phyloP scores from a whole-genome alignment of 92 coral and sea anemone genomes.

The Hydrozoanthus gracilis region DNA sequence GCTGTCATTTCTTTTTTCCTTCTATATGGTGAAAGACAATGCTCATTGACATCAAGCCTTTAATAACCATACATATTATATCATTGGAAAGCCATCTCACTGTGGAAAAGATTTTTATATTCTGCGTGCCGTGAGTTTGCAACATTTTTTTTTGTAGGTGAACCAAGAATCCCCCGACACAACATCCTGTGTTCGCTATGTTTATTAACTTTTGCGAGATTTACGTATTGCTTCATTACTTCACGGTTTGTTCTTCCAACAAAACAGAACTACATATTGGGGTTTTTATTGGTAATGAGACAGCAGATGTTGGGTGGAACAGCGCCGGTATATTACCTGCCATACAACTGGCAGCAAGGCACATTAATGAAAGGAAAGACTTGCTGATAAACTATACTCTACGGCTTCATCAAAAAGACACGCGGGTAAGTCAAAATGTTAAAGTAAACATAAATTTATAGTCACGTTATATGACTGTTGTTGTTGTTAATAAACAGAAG shows the following conservation, averaged over 20 bases:
- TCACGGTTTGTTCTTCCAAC: constrained; percentile 3
- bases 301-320: constrained; percentile 61
- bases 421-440: constrained; percentile 47
- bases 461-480: too few relatives aligned
- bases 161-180: too few relatives aligned
- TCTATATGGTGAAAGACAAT: too few relatives aligned
- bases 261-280: constrained; percentile 66
- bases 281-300: constrained; percentile 60
- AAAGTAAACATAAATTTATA: too few relatives aligned
- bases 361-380: constrained; percentile 55
- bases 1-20: too few relatives aligned
- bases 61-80: too few relatives aligned
- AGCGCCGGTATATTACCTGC: constrained; percentile 70
- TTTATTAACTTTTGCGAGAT: not conserved
- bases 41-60: too few relatives aligned
- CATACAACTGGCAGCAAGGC: constrained; percentile 56
- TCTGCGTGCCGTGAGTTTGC: too few relatives aligned
- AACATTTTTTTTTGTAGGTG: too few relatives aligned
- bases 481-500: too few relatives aligned
- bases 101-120: too few relatives aligned
- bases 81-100: too few relatives aligned
- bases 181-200: not conserved
- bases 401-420: constrained; percentile 58
- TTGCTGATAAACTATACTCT: constrained; percentile 52
- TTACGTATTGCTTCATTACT: not conserved